phyloP scores from a whole-genome alignment of 2,797 vertebrate genomes.

The Choloepus didactylus region DNA sequence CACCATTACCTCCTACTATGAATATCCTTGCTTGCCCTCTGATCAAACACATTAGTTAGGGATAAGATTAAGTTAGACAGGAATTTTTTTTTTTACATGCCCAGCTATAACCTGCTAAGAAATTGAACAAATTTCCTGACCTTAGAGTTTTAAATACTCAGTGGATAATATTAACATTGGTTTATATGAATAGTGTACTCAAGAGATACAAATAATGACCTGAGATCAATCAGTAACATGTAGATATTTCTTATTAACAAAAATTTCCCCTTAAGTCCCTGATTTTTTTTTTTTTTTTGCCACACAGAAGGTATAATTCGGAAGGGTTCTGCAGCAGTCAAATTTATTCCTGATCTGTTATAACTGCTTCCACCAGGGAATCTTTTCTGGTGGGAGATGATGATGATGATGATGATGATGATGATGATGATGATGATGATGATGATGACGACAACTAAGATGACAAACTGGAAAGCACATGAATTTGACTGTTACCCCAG shows the following conservation, averaged over 20 bases:
- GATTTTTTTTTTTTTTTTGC: not conserved
- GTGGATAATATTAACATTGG: not conserved
- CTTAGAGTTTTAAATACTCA: constrained; percentile 39
- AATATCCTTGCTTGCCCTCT: not conserved
- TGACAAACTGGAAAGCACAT: not conserved
- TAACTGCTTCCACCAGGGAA: not conserved
- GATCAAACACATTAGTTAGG: not conserved
- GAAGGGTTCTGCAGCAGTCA: not conserved
- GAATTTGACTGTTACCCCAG: not conserved
- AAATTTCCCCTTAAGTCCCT: not conserved
- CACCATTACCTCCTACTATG: not conserved
- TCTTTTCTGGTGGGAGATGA: not conserved
- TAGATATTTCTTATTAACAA: not conserved
- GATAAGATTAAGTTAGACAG: constrained; percentile 26
- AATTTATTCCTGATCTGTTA: not conserved
- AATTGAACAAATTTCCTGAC: not conserved
- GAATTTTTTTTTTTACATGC: not conserved
- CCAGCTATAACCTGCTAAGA: not conserved
- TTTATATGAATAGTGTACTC: not conserved
- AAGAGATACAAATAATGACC: not conserved
- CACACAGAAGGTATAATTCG: not conserved
- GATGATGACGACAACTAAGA: too few relatives aligned
- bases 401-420: not conserved
- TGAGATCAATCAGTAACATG: not conserved
- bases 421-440: not conserved